phyloP scores from a whole-genome alignment of 2,888 invertebrate genomes.

The Drosophila subsilvestris region DNA sequence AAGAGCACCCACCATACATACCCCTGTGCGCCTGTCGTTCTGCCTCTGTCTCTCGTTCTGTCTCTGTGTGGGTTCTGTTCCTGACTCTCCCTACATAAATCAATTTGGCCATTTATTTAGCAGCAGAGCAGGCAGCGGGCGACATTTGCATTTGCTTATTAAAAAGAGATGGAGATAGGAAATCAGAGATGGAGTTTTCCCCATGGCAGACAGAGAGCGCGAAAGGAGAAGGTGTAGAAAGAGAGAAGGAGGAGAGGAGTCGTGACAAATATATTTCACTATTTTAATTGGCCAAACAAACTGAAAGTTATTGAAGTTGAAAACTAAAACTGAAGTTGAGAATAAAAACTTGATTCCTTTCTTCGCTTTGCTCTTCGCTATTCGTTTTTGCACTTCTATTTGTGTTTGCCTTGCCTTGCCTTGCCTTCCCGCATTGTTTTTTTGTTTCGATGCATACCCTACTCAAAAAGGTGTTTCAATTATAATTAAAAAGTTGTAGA shows the following conservation, averaged over 20 bases:
- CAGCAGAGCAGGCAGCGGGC: conserved; percentile 37
- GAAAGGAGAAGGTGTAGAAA: background rate
- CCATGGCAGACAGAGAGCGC: background rate
- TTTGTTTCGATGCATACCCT: background rate
- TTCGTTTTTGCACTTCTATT: background rate
- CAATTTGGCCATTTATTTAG: conserved; percentile 66
- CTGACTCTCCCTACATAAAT: conserved; percentile 53
- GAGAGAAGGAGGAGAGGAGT: conserved; percentile 11
- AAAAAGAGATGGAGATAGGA: conserved; percentile 22
- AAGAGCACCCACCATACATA: background rate
- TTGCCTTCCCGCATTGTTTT: conserved; percentile 14
- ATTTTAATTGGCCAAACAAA: conserved; percentile 49
- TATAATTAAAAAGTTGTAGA: background rate
- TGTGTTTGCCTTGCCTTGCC: too few species aligned
- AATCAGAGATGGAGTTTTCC: conserved; percentile 2
- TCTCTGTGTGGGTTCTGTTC: conserved; percentile 5
- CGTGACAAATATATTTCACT: conserved; percentile 43
- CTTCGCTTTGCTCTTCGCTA: conserved; percentile 9
- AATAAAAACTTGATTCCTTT: conserved; percentile 41
- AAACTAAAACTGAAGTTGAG: conserved; percentile 35
- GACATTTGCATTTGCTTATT: conserved; percentile 55
- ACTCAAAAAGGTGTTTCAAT: background rate
- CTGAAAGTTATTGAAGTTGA: conserved; percentile 35
- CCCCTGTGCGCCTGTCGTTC: conserved; percentile 4
- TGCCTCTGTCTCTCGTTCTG: conserved; percentile 11